A percentile compares a stretch with the other conserved stretches of the same genome.
Evolutionary conservation across 2,888 invertebrate species (phyloP).

Genomic region (Pristionchus fissidentatus): DNA sequence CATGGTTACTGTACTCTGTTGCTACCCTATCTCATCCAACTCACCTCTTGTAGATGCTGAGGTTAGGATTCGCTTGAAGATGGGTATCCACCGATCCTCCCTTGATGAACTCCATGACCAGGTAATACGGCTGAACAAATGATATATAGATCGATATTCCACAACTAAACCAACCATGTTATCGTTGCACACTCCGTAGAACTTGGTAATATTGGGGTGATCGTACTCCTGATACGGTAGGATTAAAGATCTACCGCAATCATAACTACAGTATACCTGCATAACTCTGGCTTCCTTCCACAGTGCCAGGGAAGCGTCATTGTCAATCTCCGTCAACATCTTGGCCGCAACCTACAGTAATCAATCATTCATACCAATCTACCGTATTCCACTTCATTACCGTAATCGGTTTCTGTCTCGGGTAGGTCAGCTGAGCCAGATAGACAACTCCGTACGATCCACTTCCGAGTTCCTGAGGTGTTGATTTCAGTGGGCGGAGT

Average conservation of each 20-base stretch:
- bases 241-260: not conserved
- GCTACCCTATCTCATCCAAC: not conserved
- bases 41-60: conserved; percentile 2
- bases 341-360: conserved; percentile 54
- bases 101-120: conserved; percentile 57
- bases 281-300: conserved; percentile 59
- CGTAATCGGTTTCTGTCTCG: conserved; percentile 49
- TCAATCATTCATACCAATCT: not conserved
- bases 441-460: conserved; percentile 58
- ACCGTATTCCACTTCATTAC: not conserved
- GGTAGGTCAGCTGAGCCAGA: conserved; percentile 50
- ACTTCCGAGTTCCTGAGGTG: conserved; percentile 52
- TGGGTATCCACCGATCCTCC: conserved; percentile 55
- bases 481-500: not conserved
- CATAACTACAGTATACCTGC: conserved; percentile 43
- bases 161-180: not conserved
- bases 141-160: not conserved
- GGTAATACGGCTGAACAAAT: conserved; percentile 52
- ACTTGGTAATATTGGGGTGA: conserved; percentile 50
- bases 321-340: conserved; percentile 51
- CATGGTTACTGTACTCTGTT: not conserved
- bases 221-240: conserved; percentile 48
- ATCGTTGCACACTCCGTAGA: conserved; percentile 59
- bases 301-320: conserved; percentile 53
- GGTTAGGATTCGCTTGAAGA: conserved; percentile 39